phyloP scores from a whole-genome alignment of 2,888 invertebrate species.

The Asteroscopus sphinx region DNA sequence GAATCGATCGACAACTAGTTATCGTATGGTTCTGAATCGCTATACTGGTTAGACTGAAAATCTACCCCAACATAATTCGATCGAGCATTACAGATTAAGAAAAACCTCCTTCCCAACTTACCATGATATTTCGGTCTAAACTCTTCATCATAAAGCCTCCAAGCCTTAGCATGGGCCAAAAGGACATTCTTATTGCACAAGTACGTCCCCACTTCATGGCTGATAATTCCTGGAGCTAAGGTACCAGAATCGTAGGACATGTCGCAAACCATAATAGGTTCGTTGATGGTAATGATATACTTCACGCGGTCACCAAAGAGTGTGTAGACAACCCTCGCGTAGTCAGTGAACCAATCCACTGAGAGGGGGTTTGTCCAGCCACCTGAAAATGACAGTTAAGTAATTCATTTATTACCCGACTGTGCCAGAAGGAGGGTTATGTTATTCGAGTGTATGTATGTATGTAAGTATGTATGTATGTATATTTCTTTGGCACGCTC shows the following conservation, averaged over 20 bases:
- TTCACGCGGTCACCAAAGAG: conserved; percentile 91
- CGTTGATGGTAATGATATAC: conserved; percentile 93
- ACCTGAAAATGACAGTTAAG: conserved; percentile 76
- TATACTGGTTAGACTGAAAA: no score
- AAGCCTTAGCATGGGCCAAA: conserved; percentile 90
- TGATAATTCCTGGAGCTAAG: conserved; percentile 70
- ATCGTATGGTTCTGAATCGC: no score
- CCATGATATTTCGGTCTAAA: conserved; percentile 85
- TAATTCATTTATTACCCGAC: no score
- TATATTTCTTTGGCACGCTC: no score
- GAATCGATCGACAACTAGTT: no score
- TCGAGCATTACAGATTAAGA: no score
- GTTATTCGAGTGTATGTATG: no score
- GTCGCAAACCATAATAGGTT: conserved; percentile 87
- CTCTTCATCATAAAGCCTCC: conserved; percentile 85
- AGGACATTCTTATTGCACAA: conserved; percentile 88
- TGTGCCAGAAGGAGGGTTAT: no score
- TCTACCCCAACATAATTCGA: no score
- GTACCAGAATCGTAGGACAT: conserved; percentile 75
- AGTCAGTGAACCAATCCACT: conserved; percentile 90
- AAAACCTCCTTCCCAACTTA: conserved; percentile 31
- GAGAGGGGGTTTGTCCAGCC: conserved; percentile 91
- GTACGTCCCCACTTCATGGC: conserved; percentile 83
- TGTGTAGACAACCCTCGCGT: conserved; percentile 87
- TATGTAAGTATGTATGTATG: no score